Percentiles rank a stretch among this genome's conserved stretches.
phyloP scores from a whole-genome alignment of 2,113 vertebrate species.

The Podarcis muralis region DNA sequence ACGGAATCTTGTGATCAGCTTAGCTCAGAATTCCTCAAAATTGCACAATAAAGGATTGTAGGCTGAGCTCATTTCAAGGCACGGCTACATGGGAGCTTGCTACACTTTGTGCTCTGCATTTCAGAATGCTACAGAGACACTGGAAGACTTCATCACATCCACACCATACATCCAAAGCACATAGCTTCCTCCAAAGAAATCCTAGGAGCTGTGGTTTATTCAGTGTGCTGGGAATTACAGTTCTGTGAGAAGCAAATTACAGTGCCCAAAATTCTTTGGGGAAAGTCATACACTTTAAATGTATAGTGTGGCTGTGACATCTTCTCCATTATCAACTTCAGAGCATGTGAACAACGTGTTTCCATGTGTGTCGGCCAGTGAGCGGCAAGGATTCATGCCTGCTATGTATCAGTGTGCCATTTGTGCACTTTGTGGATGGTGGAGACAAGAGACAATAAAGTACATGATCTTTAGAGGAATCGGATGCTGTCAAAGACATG shows the following conservation, averaged over 20 bases:
- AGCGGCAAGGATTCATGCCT: neutral
- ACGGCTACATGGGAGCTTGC: neutral
- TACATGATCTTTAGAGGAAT: neutral
- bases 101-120: neutral
- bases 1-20: neutral
- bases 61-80: neutral
- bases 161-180: too few species aligned
- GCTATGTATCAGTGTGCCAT: neutral
- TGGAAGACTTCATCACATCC: neutral
- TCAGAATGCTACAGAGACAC: neutral
- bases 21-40: neutral
- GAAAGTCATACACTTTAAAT: too few species aligned
- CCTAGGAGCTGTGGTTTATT: too few species aligned
- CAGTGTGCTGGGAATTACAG: too few species aligned
- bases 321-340: neutral
- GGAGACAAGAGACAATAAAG: too few species aligned
- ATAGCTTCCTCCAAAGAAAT: too few species aligned
- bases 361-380: neutral
- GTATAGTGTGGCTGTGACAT: neutral
- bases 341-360: neutral
- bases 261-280: too few species aligned
- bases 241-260: too few species aligned
- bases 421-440: too few species aligned
- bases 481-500: neutral
- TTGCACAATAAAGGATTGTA: constrained; percentile 17